Conservation (phyloP, 1,140 invertebrate species). For the Antheraea pernyi region DNA sequence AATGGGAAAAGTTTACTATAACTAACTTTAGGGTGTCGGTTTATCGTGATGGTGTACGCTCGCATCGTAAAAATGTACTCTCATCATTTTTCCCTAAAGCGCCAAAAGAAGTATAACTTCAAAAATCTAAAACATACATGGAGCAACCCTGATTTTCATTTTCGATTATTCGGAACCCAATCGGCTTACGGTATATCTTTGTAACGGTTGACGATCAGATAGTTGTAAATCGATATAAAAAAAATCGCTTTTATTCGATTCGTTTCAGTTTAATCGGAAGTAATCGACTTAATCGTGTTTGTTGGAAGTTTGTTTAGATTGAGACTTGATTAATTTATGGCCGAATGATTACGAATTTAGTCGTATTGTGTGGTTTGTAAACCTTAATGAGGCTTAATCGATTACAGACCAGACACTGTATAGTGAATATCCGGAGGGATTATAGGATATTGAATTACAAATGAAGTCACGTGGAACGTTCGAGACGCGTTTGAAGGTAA, state of each 20-base stretch:
- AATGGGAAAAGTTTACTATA: no score
- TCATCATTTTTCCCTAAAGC: no score
- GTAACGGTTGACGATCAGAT: constrained; percentile 64
- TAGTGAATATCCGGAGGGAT: not conserved
- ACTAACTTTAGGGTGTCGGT: no score
- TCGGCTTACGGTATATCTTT: constrained; percentile 56
- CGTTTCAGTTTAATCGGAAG: constrained; percentile 53
- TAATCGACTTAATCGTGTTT: constrained; percentile 33
- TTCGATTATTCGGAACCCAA: constrained; percentile 55
- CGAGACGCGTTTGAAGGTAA: not conserved
- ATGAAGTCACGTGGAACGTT: constrained; percentile 1
- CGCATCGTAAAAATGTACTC: no score
- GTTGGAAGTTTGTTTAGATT: constrained; percentile 22
- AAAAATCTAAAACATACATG: constrained; percentile 2
- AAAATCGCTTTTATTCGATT: constrained; percentile 49
- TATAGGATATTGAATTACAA: not conserved
- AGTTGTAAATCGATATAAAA: constrained; percentile 50
- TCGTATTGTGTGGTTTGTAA: constrained; percentile 9
- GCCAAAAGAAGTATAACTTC: no score
- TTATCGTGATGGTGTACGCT: no score
- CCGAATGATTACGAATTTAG: constrained; percentile 8
- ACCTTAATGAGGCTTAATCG: constrained; percentile 5
- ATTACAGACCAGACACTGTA: constrained; percentile 4
- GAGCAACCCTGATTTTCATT: constrained; percentile 33
- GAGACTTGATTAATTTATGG: constrained; percentile 11